phyloP scores from a whole-genome alignment of 2,888 invertebrate species.

The Nomada fucata region DNA sequence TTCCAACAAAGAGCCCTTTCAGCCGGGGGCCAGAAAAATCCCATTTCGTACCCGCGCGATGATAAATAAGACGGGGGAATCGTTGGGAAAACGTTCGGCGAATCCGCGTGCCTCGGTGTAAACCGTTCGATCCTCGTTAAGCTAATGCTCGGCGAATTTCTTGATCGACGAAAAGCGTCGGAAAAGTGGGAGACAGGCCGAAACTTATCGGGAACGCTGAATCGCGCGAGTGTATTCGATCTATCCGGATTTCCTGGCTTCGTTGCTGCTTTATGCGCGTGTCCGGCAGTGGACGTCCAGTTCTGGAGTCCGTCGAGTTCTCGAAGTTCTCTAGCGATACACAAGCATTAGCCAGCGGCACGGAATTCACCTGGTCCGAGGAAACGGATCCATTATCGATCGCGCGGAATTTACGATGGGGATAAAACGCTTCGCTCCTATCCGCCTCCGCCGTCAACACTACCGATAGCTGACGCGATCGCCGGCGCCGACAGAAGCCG shows the following conservation, averaged over 20 bases:
- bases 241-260: background rate
- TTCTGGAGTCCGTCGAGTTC: background rate
- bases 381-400: slow-evolving; percentile 2
- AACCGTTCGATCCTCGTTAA: slow-evolving; percentile 12
- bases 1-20: slow-evolving; percentile 7
- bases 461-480: background rate
- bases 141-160: slow-evolving; percentile 14
- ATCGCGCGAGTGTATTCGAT: background rate
- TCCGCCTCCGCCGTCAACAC: background rate
- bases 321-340: background rate
- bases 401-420: background rate
- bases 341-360: background rate
- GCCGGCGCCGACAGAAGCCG: background rate
- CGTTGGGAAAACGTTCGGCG: background rate
- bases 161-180: background rate
- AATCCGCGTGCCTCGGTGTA: background rate
- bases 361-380: background rate
- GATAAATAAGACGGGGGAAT: slow-evolving; percentile 13
- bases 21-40: background rate
- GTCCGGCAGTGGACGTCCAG: background rate
- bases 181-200: background rate
- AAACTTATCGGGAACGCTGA: background rate
- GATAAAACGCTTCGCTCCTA: background rate
- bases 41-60: slow-evolving; percentile 11
- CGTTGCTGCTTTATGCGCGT: background rate